Evolutionary conservation across 2,113 vertebrate genomes (phyloP).

Genomic region (Mesitornis unicolor): DNA sequence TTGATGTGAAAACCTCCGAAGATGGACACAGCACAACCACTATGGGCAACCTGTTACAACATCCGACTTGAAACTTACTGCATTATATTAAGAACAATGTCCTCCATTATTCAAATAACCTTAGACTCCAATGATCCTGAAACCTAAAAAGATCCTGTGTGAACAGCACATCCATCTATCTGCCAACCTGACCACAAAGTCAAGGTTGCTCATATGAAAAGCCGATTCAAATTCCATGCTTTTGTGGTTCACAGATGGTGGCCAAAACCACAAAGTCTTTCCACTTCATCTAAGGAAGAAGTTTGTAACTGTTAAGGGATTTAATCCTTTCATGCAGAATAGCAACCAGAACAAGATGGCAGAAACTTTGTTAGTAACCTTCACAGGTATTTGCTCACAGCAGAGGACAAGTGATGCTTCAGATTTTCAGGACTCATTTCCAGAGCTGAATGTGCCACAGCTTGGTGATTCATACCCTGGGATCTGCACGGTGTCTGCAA

Average conservation of each 20-base stretch:
- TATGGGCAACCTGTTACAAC: background rate
- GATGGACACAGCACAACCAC: background rate
- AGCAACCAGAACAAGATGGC: background rate
- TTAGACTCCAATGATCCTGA: background rate
- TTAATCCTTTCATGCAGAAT: background rate
- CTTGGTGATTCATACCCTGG: background rate
- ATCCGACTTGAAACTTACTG: background rate
- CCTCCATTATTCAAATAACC: background rate
- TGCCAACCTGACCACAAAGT: background rate
- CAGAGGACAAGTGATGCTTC: background rate
- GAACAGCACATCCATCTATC: background rate
- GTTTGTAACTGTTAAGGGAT: background rate
- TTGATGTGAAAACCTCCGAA: background rate
- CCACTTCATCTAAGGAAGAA: background rate
- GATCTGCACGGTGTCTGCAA: background rate
- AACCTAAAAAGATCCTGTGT: background rate
- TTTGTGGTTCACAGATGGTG: background rate
- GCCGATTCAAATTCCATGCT: background rate
- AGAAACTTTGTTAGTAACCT: background rate
- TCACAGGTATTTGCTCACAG: background rate
- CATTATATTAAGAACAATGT: background rate
- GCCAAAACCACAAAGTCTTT: background rate
- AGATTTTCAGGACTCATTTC: background rate
- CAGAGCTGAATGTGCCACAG: background rate
- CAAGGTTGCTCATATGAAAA: background rate